Conservation (phyloP, 2,797 vertebrate genomes). For the Sparidentex hasta region DNA sequence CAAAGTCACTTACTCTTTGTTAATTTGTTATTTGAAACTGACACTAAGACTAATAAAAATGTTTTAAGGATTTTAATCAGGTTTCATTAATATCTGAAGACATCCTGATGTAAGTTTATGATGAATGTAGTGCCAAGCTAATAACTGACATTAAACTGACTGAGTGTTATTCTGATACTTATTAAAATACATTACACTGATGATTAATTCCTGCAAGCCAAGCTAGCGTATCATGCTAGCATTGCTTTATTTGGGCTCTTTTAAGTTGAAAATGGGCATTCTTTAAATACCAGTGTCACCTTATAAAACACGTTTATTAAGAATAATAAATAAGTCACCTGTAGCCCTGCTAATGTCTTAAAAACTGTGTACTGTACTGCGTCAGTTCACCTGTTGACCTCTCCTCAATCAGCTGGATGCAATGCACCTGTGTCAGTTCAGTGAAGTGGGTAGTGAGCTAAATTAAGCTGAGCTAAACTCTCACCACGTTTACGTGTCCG, state of each 20-base stretch:
- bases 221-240: neutral
- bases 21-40: neutral
- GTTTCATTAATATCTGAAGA: neutral
- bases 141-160: neutral
- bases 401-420: neutral
- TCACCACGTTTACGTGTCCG: neutral
- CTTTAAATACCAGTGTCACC: neutral
- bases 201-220: neutral
- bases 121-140: neutral
- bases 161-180: neutral
- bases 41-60: too few species aligned
- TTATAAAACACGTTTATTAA: neutral
- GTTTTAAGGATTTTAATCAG: too few species aligned
- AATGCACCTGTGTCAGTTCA: neutral
- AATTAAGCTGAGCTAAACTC: neutral
- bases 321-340: neutral
- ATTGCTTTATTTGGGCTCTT: neutral
- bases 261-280: neutral
- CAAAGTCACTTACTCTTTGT: neutral
- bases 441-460: neutral
- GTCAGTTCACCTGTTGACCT: neutral
- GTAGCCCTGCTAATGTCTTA: fast-evolving
- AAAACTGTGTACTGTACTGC: neutral
- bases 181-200: neutral
- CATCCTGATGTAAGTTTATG: neutral